A percentile compares a stretch with the other conserved stretches of the same genome.
phyloP scores from a whole-genome alignment of 2,888 invertebrate species.

The Megastigmus dorsalis region DNA sequence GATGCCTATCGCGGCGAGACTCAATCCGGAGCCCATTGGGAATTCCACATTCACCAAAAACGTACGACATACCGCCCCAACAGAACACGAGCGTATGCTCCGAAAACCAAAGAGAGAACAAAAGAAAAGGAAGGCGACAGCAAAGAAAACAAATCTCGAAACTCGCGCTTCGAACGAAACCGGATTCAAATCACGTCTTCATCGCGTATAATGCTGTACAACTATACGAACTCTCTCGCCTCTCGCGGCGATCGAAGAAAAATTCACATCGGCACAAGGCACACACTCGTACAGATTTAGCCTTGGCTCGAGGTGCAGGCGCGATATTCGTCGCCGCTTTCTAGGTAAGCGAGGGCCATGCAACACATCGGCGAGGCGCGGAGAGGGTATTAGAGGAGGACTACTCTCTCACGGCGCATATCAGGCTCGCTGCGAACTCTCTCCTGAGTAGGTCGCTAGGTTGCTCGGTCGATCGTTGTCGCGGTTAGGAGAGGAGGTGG shows the following conservation, averaged over 20 bases:
- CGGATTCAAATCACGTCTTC: conserved; percentile 1
- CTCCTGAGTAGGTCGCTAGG: conserved; percentile 63
- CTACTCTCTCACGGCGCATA: too few species aligned
- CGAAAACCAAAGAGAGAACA: background rate
- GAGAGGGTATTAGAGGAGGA: too few species aligned
- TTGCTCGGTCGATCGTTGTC: conserved; percentile 58
- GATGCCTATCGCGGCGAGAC: too few species aligned
- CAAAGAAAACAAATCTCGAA: background rate
- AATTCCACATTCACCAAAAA: background rate
- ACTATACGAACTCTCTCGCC: background rate
- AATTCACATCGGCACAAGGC: background rate
- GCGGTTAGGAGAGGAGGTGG: background rate
- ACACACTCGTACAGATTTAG: background rate
- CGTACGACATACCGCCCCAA: background rate
- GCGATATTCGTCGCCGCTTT: background rate
- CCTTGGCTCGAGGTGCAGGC: background rate
- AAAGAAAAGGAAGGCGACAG: background rate
- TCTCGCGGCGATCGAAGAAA: background rate
- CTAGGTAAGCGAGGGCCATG: background rate
- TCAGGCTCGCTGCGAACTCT: conserved; percentile 23
- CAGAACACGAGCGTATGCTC: background rate
- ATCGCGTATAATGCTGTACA: background rate
- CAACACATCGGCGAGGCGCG: too few species aligned
- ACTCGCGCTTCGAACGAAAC: background rate
- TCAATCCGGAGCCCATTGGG: background rate